A percentile compares a stretch with the other conserved stretches of the same genome.
Evolutionary conservation across 2,113 vertebrate species (phyloP).

Genomic region (Misgurnus anguillicaudatus): DNA sequence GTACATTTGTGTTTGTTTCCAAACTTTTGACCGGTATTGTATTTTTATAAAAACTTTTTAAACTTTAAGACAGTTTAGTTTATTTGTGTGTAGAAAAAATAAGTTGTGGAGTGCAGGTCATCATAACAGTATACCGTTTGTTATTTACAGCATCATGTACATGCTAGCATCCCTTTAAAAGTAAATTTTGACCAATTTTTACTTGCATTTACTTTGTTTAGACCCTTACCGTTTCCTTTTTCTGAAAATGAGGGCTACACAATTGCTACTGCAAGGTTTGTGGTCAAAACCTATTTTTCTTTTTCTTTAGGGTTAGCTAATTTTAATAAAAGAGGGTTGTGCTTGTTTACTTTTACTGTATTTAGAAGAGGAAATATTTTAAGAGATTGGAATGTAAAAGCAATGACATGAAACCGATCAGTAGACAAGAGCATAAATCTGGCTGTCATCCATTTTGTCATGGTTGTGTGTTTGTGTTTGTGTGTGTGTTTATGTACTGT

Average conservation of each 20-base stretch:
- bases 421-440: constrained; percentile 49
- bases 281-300: constrained; percentile 57
- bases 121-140: no score
- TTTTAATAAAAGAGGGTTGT: constrained; percentile 38
- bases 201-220: no score
- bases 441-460: constrained; percentile 31
- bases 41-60: not conserved
- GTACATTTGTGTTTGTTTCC: no score
- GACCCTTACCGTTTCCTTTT: no score
- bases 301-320: constrained; percentile 44
- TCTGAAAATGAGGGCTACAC: constrained; percentile 59
- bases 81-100: not conserved
- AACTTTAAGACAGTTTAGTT: not conserved
- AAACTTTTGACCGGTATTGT: no score
- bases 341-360: constrained; percentile 61
- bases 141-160: no score
- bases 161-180: no score
- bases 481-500: constrained; percentile 16
- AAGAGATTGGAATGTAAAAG: constrained; percentile 49
- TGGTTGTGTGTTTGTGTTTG: constrained; percentile 16
- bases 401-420: constrained; percentile 35
- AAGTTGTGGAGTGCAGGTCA: no score
- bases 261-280: constrained; percentile 46
- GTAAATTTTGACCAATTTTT: no score
- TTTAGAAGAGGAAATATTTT: constrained; percentile 58